Evolutionary conservation across 2,888 invertebrate species (phyloP).

Genomic region (Ceramica pisi): DNA sequence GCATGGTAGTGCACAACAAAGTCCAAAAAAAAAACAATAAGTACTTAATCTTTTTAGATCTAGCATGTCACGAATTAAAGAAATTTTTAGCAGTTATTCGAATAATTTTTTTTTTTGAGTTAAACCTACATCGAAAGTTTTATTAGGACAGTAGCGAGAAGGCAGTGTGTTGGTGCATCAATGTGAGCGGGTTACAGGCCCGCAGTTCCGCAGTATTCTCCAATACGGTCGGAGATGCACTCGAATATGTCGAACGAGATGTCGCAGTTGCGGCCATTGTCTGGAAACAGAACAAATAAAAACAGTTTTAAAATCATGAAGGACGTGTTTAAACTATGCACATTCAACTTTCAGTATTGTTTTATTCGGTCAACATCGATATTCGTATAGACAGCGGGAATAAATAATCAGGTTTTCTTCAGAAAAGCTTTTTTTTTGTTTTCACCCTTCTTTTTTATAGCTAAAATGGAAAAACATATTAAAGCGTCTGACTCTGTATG

Average conservation of each 20-base stretch:
- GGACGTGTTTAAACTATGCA: too few relatives aligned
- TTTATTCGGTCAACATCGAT: too few relatives aligned
- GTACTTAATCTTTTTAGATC: background rate
- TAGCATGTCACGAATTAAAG: background rate
- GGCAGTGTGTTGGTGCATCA: conserved; percentile 20
- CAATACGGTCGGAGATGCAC: conserved; percentile 95
- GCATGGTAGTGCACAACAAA: background rate
- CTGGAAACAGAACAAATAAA: conserved; percentile 81
- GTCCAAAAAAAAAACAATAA: background rate
- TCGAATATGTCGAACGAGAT: conserved; percentile 95
- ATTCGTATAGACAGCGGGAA: too few relatives aligned
- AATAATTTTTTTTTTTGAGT: conserved; percentile 33
- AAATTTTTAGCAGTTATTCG: conserved; percentile 34
- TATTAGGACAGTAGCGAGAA: conserved; percentile 1
- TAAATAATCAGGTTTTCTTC: too few relatives aligned
- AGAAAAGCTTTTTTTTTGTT: too few relatives aligned
- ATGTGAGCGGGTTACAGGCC: conserved; percentile 76
- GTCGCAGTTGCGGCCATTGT: conserved; percentile 93
- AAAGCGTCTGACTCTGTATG: too few relatives aligned
- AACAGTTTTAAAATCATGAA: too few relatives aligned
- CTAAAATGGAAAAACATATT: too few relatives aligned
- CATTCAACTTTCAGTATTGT: too few relatives aligned
- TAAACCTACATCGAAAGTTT: conserved; percentile 46
- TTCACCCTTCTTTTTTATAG: too few relatives aligned
- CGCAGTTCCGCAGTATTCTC: conserved; percentile 92